phyloP scores from a whole-genome alignment of 2,888 invertebrate species.

The Notocelia uddmanniana region DNA sequence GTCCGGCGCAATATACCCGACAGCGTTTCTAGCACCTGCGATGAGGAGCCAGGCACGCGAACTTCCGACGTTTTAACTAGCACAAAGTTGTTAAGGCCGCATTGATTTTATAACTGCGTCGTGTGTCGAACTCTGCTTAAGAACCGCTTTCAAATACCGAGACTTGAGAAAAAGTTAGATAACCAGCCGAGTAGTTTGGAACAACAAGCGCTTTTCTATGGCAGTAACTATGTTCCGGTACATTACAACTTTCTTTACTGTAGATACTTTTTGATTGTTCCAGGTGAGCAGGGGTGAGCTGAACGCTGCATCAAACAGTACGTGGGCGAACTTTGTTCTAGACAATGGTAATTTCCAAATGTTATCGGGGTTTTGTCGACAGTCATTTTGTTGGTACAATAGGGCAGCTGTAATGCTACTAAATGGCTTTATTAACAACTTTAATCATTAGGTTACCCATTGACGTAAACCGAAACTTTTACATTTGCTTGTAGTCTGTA shows the following conservation, averaged over 20 bases:
- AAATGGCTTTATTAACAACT: neutral
- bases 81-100: conserved; percentile 68
- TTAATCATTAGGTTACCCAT: neutral
- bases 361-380: neutral
- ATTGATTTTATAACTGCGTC: conserved; percentile 71
- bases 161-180: conserved; percentile 68
- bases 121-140: conserved; percentile 59
- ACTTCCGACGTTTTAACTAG: conserved; percentile 64
- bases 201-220: conserved; percentile 61
- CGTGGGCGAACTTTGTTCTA: conserved; percentile 11
- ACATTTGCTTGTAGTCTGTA: neutral
- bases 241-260: conserved; percentile 61
- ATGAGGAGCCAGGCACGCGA: conserved; percentile 44
- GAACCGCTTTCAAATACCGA: conserved; percentile 46
- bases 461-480: neutral
- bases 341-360: neutral
- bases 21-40: conserved; percentile 20
- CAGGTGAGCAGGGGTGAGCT: conserved; percentile 49
- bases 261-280: conserved; percentile 55
- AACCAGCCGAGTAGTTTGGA: conserved; percentile 65
- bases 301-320: conserved; percentile 30
- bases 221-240: conserved; percentile 56
- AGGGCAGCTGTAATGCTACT: neutral
- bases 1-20: too few relatives aligned
- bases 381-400: neutral